Conservation (phyloP, 2,888 invertebrate species). For the Drosophila affinis region DNA sequence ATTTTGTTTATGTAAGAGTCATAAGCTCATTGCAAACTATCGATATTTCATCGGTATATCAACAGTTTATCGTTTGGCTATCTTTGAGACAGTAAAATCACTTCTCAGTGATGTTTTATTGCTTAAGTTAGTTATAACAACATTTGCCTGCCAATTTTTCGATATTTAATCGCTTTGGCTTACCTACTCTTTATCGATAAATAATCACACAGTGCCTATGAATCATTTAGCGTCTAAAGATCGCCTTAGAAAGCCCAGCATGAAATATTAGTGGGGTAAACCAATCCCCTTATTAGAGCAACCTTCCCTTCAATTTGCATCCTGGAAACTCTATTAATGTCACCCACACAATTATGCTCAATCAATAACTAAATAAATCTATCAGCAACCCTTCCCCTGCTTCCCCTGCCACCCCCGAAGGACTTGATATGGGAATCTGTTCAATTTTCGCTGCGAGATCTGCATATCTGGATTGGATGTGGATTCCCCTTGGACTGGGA, state of each 20-base stretch:
- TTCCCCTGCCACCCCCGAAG: not conserved
- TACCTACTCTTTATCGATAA: too few relatives aligned
- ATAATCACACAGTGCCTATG: too few relatives aligned
- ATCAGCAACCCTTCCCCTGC: not conserved
- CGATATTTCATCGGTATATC: too few relatives aligned
- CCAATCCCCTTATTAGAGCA: not conserved
- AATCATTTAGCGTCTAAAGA: not conserved
- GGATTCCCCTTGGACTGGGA: conserved; percentile 39
- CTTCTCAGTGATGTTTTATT: too few relatives aligned
- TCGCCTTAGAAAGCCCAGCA: not conserved
- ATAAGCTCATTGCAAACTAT: not conserved
- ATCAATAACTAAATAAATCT: conserved; percentile 17
- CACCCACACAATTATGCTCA: conserved; percentile 5
- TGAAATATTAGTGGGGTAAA: not conserved
- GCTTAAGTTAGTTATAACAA: too few relatives aligned
- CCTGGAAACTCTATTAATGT: conserved; percentile 21
- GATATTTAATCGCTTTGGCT: too few relatives aligned
- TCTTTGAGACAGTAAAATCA: too few relatives aligned
- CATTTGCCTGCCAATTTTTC: too few relatives aligned
- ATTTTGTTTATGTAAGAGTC: not conserved
- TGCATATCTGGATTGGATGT: conserved; percentile 7
- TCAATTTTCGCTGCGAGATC: conserved; percentile 8
- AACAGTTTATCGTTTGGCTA: too few relatives aligned
- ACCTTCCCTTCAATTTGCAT: not conserved
- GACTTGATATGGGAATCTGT: conserved; percentile 8